Percentiles rank a stretch among this genome's conserved stretches.
phyloP scores from a whole-genome alignment of 37 sponge, comb jelly and placozoan species.

The Aplysina aerophoba region DNA sequence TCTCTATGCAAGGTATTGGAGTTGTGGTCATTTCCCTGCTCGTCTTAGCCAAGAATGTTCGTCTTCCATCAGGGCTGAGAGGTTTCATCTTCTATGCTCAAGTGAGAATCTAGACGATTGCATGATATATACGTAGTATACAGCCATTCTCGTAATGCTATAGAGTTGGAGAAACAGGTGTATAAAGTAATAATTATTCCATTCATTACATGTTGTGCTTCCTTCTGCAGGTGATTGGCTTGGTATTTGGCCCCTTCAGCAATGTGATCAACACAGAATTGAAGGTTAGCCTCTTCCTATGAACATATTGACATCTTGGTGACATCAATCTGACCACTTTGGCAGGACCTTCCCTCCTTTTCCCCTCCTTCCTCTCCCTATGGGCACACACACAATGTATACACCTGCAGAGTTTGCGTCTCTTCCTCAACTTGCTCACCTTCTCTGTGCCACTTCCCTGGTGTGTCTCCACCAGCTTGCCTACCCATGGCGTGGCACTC shows the following conservation, averaged over 20 bases:
- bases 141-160: no score
- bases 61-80: slow-evolving; percentile 45
- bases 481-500: slow-evolving; percentile 61
- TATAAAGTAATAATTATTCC: background rate
- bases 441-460: slow-evolving; percentile 70
- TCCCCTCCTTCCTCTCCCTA: no score
- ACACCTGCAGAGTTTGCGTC: background rate
- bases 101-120: no score
- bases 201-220: background rate
- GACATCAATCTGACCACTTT: no score
- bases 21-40: slow-evolving; percentile 31
- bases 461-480: slow-evolving; percentile 42
- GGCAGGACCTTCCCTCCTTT: no score
- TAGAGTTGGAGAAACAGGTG: background rate
- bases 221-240: slow-evolving; percentile 69
- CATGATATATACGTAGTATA: no score
- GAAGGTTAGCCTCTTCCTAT: background rate
- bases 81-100: slow-evolving; percentile 81
- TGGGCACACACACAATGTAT: no score
- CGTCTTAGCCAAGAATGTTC: slow-evolving; percentile 18
- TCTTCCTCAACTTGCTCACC: slow-evolving; percentile 60
- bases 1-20: background rate
- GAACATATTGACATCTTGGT: no score
- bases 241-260: slow-evolving; percentile 68
- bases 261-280: background rate